Evolutionary conservation across 2,888 invertebrate species (phyloP), one percentile per base, ranked within the genome.

Genomic region (Rhamphomyia laevipes): DNA sequence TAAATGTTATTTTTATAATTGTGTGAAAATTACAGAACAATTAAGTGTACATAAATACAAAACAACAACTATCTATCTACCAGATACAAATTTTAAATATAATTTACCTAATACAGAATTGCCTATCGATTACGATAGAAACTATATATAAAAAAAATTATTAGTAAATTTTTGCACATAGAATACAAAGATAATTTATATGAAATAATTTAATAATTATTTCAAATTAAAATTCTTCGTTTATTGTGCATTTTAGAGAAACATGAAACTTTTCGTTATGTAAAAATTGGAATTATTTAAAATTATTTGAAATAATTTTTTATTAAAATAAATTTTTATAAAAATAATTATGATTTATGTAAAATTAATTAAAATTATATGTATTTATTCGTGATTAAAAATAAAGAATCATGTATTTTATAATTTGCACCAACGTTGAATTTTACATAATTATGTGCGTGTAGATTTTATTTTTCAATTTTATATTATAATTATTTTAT

Each of bases 101-200:
- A 60, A 62, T 63, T 63, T 64, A 63, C 64, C 64, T 64, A 64
- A 64, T 64, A 64, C 64, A 64, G 64, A 64, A 64, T 64, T 64
- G 64, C 63, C 63, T 63, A 62, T 63, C 64, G 60, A 53, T 53
- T 51, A 54, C 60, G 63, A 60, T 63, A 63, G 63, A 53, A 46
- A 31, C 38, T 27, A 21, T 21, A 21, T 21, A 21, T 5, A 33
- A 33, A 33, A 33, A 3, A 5, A n/a, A 7, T 35, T n/a, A 35
- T 10, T 35, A 35, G 13, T n/a, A 15, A 15, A 27, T 27, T 27
- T 18, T 23, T 43, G 12, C 31, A 21, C 23, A 27, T 27, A 27
- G n/a, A n/a, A 27, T 27, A 6, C 4, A 27, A 27, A 27, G 4
- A 27, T 6, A 27, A 27, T 27, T 27, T 27, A 27, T 6, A 27